phyloP scores from a whole-genome alignment of 1,140 invertebrate species.

The Aphelenchoides besseyi region DNA sequence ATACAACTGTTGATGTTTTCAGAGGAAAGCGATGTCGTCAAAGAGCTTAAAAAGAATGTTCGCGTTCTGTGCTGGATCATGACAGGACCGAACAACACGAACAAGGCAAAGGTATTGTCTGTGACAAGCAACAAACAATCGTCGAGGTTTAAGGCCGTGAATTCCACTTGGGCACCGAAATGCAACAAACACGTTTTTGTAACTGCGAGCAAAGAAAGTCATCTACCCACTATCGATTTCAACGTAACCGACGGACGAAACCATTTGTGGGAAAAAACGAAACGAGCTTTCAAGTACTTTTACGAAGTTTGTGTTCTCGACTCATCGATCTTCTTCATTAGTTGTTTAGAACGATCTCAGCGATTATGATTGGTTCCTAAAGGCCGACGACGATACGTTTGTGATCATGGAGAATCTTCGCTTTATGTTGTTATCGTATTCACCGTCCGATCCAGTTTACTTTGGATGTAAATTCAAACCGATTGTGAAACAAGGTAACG shows the following conservation, averaged over 20 bases:
- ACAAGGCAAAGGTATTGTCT: slow-evolving; percentile 70
- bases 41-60: slow-evolving; percentile 65
- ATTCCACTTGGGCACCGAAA: slow-evolving; percentile 88
- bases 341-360: slow-evolving; percentile 44
- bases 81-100: slow-evolving; percentile 74
- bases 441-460: slow-evolving; percentile 57
- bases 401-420: slow-evolving; percentile 57
- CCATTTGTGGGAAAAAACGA: slow-evolving; percentile 86
- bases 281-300: slow-evolving; percentile 75
- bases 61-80: slow-evolving; percentile 88
- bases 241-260: slow-evolving; percentile 78
- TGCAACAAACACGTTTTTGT: slow-evolving; percentile 71
- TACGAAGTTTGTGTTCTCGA: slow-evolving; percentile 45
- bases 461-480: slow-evolving; percentile 50
- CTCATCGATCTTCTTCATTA: no score
- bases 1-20: neutral
- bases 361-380: slow-evolving; percentile 62
- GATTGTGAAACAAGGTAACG: no score
- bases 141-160: slow-evolving; percentile 68
- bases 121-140: neutral
- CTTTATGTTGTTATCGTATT: slow-evolving; percentile 42
- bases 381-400: slow-evolving; percentile 62
- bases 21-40: slow-evolving; percentile 16
- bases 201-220: slow-evolving; percentile 27
- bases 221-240: slow-evolving; percentile 64